Percentiles rank a stretch among this genome's conserved stretches.
Evolutionary conservation across 1,140 invertebrate species (phyloP).

Genomic region (honey bee (Apis mellifera)): Amel_HAv3.1 CM009931.2:187001-187500

Average conservation of each 20-base stretch:
- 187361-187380: slow-evolving; percentile 77
- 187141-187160: slow-evolving; percentile 52
- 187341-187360: slow-evolving; percentile 66
- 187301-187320: slow-evolving; percentile 31
- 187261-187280: slow-evolving; percentile 32
- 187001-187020: background rate
- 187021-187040: background rate
- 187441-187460: slow-evolving; percentile 11
- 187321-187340: slow-evolving; percentile 47
- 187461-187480: background rate
- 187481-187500: slow-evolving; percentile 44
- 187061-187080: too few relatives aligned
- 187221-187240: slow-evolving; percentile 57
- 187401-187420: slow-evolving; percentile 60
- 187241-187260: slow-evolving; percentile 54
- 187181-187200: slow-evolving; percentile 76
- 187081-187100: too few relatives aligned
- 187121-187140: background rate
- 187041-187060: too few relatives aligned
- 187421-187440: slow-evolving; percentile 36
- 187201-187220: slow-evolving; percentile 68
- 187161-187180: slow-evolving; percentile 71
- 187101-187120: too few relatives aligned
- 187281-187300: slow-evolving; percentile 31
- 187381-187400: slow-evolving; percentile 76